Percentiles rank a stretch among this genome's conserved stretches.
These are phyloP conservation scores for Oxyteleia sp. DNA, from an alignment of 2,888 invertebrate species.

Conservation along the genomic window DNA sequence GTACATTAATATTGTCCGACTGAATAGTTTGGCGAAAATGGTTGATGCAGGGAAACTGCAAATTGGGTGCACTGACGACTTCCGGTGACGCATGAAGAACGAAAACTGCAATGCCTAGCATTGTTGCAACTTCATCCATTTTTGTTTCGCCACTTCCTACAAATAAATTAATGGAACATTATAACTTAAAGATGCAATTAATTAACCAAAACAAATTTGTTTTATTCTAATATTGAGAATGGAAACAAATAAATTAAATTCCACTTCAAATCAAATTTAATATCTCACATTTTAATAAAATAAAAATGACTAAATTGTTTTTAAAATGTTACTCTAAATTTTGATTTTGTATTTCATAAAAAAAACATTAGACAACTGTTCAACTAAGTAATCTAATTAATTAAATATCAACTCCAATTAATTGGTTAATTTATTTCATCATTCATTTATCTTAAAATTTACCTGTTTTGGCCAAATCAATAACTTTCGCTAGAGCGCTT, in stretches of 20 bases:
- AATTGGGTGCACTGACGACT: conserved; percentile 92
- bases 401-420: no score
- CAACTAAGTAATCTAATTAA: no score
- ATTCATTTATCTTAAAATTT: conserved; percentile 21
- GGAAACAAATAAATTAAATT: no score
- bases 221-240: no score
- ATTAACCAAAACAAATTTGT: no score
- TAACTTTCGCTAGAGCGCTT: conserved; percentile 95
- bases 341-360: no score
- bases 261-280: no score
- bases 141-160: conserved; percentile 91
- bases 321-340: no score
- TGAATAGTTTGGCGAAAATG: conserved; percentile 95
- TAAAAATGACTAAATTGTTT: no score
- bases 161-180: not conserved
- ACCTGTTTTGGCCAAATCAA: conserved; percentile 96
- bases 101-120: conserved; percentile 96
- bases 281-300: no score
- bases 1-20: conserved; percentile 89
- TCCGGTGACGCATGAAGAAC: conserved; percentile 94
- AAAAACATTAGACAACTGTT: no score
- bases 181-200: no score
- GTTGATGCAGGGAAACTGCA: conserved; percentile 97
- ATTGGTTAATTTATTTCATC: not conserved
- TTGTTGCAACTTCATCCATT: conserved; percentile 95